Evolutionary conservation across 2,113 vertebrate species (phyloP), one percentile per base, ranked within the genome.

Genomic region (Campylomormyrus numenius): DNA sequence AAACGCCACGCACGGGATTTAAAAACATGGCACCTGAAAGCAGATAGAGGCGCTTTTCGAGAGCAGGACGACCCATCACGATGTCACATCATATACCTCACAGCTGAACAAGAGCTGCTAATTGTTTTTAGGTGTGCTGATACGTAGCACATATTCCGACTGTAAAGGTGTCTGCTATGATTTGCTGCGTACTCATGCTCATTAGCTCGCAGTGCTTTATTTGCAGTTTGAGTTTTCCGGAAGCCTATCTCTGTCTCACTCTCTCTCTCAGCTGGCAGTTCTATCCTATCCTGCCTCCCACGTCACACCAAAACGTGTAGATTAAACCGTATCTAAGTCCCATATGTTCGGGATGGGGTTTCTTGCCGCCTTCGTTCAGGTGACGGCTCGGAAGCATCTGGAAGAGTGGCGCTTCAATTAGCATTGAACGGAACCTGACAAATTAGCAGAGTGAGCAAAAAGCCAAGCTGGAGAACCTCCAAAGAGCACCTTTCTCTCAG

Each of bases 91-190:
- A 13, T 74, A 19, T 80, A 35, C 48, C 66, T 80, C 46, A 6
- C 48, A 49, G 45, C 66, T 15, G 39, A 9, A 11, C 3, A 19
- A 50, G 84, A 10, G 84, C 2, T 48, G 84, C 45, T 46, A 48
- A 48, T 87, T 52, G 85, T 87, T 49, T 27, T 87, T 85, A 92
- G 93, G 94, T 92, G 93, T 93, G 89, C 9, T 92, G 93, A 93
- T 93, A 94, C 94, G 93, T 94, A 94, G 91, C 95, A 93, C 94
- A 92, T 93, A 92, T 93, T 49, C n/a, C 24, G 24, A n/a, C 92
- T 91, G 93, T 91, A 93, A 93, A 77, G 70, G 5, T 77, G 31
- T 39, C 35, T 42, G 35, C 31, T 77, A 42, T 70, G n/a, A 70
- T 31, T 31, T 13, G 27, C 11, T 66, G 9, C n/a, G 31, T 70